Base-by-base conservation (phyloP, 2,888 invertebrate species). In the Tinea trinotella region DNA sequence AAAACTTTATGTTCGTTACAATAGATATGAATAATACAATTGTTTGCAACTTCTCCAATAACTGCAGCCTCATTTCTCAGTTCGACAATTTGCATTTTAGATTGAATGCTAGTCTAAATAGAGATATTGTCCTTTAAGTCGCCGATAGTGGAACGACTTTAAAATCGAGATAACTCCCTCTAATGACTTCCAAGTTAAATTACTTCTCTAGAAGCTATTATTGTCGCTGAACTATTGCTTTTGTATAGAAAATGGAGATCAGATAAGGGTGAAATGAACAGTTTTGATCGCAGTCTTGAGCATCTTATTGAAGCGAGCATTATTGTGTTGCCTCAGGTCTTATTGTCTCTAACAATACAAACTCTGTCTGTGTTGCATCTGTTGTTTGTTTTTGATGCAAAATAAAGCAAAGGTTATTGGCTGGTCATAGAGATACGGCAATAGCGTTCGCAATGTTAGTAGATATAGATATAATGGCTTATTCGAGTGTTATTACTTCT, bases 61-160 rank as follows among this genome's bases (percentile, higher is more conserved):
- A 20, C 17, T 20, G 22, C 22, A 20, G 4, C 12, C 49, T 20
- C 10, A 4, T 35, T 35, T n/a, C 12, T n/a, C 35, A 10, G 35
- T 35, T 35, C 35, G 6, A 35, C 49, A 7, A 19, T 49, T 49
- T 49, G 49, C 49, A 49, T 49, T 49, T 19, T 49, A 49, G 49
- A 49, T 20, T 49, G 46, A 46, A 46, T 18, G 17, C 49, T n/a
- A 9, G 3, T 44, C 15, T 17, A 44, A 44, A 44, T 44, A 44
- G 44, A 44, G 44, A 44, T 44, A 17, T 44, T 17, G 44, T 35
- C 6, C 10, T 44, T 17, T n/a, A 4, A 36, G n/a, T 36, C 22
- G 22, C 10, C 4, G 36, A 36, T 12, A 36, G 10, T 10, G 13
- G 36, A 36, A 36, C 10, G 36, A 36, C 36, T 36, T 36, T 36